These are phyloP conservation scores for Gila robusta DNA, from an alignment of 2,797 vertebrate species.

Conservation along the genomic window DNA sequence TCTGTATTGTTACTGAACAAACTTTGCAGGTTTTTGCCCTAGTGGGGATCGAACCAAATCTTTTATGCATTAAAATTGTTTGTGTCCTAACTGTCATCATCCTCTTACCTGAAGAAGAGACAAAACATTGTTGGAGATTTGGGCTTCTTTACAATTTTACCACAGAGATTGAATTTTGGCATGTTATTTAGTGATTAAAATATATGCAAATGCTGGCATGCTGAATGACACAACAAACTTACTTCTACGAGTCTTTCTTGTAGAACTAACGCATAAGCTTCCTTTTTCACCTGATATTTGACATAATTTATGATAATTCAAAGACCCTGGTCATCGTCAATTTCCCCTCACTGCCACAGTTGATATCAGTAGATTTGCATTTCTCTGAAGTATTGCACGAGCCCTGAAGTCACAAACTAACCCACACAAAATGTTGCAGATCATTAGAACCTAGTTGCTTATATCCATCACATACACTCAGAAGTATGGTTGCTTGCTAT, in stretches of 20 bases:
- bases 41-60: slow-evolving; percentile 3
- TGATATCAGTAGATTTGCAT: slow-evolving; percentile 20
- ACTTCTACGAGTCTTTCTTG: neutral
- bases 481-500: neutral
- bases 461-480: slow-evolving; percentile 6
- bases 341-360: neutral
- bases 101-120: neutral
- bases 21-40: slow-evolving; percentile 9
- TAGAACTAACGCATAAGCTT: neutral
- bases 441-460: slow-evolving; percentile 2
- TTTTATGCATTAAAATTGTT: neutral
- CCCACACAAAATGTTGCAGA: neutral
- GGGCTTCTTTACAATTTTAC: neutral
- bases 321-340: slow-evolving; percentile 1
- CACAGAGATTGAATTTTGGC: neutral
- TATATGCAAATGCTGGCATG: neutral
- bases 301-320: neutral
- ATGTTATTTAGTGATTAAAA: neutral
- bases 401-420: slow-evolving; percentile 15
- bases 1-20: neutral
- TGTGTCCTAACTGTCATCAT: neutral
- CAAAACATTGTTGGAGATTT: neutral
- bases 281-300: neutral
- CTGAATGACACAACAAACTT: neutral
- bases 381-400: slow-evolving; percentile 17